A percentile compares a stretch with the other conserved stretches of the same genome.
Evolutionary conservation across 2,888 invertebrate genomes (phyloP).

Genomic region (Ashinkailepas kermadecensis): DNA sequence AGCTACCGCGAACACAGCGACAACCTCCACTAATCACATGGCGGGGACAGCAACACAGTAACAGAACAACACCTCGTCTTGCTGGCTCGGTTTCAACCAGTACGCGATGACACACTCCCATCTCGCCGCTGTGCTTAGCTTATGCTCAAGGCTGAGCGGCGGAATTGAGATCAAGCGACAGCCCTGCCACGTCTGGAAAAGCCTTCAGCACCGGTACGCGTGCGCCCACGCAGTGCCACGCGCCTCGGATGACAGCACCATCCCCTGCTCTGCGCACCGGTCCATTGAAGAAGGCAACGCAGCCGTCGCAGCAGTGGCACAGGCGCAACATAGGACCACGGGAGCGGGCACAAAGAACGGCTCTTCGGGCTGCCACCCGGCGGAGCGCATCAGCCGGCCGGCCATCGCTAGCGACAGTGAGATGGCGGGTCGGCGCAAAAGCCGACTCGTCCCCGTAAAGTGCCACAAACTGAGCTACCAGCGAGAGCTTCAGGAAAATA

Average conservation of each 20-base stretch:
- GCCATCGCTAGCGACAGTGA: not conserved
- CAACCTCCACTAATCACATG: constrained; percentile 5
- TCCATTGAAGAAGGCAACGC: too few species aligned
- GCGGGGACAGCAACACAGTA: constrained; percentile 4
- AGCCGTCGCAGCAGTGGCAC: too few species aligned
- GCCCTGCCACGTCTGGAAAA: not conserved
- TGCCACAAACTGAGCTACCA: too few species aligned
- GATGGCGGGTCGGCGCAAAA: not conserved
- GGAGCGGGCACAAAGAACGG: not conserved
- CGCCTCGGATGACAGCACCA: not conserved
- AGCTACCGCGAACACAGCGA: not conserved
- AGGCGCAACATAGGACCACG: not conserved
- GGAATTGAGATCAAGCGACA: constrained; percentile 9
- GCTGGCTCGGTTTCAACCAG: too few species aligned
- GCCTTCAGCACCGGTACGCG: not conserved
- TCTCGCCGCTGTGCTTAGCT: not conserved
- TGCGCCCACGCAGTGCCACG: not conserved
- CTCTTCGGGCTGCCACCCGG: too few species aligned
- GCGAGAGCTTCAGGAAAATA: constrained; percentile 11
- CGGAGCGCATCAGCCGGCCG: too few species aligned
- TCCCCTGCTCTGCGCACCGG: not conserved
- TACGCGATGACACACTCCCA: not conserved
- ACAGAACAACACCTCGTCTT: not conserved
- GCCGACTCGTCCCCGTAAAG: not conserved
- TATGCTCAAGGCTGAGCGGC: not conserved